Conservation (phyloP, 1,140 invertebrate species). For the Camponotus floridanus region DNA sequence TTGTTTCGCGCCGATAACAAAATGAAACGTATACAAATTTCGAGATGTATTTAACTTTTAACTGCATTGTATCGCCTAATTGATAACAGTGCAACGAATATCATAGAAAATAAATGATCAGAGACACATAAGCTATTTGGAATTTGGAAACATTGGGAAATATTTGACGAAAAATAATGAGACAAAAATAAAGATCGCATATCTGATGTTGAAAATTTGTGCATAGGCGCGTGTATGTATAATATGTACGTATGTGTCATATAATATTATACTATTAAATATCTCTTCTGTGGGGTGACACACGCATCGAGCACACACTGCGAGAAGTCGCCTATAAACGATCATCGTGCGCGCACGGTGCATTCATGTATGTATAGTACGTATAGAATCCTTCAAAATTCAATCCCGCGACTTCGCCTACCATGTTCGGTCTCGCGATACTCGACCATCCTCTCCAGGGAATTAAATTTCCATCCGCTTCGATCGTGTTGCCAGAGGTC, state of each 20-base stretch:
- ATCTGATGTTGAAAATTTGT: neutral
- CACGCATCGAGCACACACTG: neutral
- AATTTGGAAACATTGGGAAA: neutral
- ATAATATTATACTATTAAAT: too few species aligned
- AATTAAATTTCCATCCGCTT: slow-evolving; percentile 73
- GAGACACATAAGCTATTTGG: neutral
- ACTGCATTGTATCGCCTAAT: neutral
- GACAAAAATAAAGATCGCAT: neutral
- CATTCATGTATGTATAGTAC: neutral
- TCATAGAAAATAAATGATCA: neutral
- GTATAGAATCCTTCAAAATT: slow-evolving; percentile 67
- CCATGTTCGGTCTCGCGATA: slow-evolving; percentile 55
- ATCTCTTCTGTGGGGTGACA: neutral
- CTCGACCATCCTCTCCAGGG: slow-evolving; percentile 62
- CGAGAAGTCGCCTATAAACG: slow-evolving; percentile 15
- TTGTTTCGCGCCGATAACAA: neutral
- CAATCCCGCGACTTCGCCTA: slow-evolving; percentile 65
- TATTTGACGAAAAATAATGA: neutral
- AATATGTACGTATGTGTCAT: too few species aligned
- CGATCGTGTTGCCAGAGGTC: slow-evolving; percentile 62
- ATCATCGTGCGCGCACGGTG: neutral
- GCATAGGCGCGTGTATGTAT: too few species aligned
- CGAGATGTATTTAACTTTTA: neutral
- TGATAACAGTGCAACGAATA: neutral
- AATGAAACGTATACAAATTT: neutral